phyloP scores from a whole-genome alignment of 2,888 invertebrate genomes.

The Rhagonycha fulva region DNA sequence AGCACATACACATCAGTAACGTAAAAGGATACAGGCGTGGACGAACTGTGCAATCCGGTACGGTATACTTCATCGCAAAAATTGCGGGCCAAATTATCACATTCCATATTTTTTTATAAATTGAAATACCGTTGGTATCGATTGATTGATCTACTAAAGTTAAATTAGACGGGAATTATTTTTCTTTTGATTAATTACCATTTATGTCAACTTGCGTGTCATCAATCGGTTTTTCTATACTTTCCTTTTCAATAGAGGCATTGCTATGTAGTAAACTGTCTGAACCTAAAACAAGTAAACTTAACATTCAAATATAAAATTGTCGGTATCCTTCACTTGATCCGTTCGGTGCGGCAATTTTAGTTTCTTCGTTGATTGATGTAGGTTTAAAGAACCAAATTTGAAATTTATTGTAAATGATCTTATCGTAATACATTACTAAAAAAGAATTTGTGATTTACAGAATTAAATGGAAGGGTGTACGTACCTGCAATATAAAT shows the following conservation, averaged over 20 bases:
- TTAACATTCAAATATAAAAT: neutral
- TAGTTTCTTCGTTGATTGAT: neutral
- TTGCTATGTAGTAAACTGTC: neutral
- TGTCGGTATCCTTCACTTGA: neutral
- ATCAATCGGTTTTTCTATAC: neutral
- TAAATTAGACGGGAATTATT: neutral
- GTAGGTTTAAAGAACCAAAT: neutral
- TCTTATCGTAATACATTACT: constrained; percentile 20
- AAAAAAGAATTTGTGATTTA: neutral
- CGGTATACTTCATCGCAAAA: constrained; percentile 66
- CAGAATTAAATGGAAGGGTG: neutral
- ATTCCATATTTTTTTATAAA: constrained; percentile 56
- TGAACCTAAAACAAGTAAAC: neutral
- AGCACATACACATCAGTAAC: constrained; percentile 73
- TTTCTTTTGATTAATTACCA: neutral
- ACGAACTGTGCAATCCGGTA: constrained; percentile 71
- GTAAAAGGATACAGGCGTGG: constrained; percentile 64
- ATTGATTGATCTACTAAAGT: neutral
- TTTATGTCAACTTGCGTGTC: neutral
- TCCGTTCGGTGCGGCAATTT: neutral
- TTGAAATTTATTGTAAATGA: constrained; percentile 1
- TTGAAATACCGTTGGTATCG: constrained; percentile 58
- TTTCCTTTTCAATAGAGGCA: neutral
- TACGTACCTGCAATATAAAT: constrained; percentile 66
- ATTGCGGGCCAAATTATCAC: constrained; percentile 71